Conservation (phyloP, 1,140 invertebrate species). For the Ceratosolen fusciceps region DNA sequence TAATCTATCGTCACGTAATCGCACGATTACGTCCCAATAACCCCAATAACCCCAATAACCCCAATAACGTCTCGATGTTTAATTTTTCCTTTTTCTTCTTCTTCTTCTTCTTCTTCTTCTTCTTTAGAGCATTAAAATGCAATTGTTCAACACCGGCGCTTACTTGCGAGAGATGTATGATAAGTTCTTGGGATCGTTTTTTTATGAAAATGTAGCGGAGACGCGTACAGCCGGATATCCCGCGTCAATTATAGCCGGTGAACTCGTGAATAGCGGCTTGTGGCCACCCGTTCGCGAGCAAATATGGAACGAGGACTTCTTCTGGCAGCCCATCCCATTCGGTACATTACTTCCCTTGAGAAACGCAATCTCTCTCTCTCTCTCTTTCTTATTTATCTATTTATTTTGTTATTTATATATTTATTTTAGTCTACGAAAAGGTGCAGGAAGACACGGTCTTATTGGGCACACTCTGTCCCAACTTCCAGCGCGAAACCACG, state of each 20-base stretch:
- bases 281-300: constrained; percentile 66
- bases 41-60: background rate
- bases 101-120: no score
- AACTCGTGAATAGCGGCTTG: constrained; percentile 73
- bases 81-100: no score
- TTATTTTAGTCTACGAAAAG: constrained; percentile 59
- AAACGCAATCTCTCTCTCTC: background rate
- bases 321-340: constrained; percentile 75
- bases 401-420: background rate
- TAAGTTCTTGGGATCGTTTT: constrained; percentile 56
- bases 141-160: constrained; percentile 60
- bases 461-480: constrained; percentile 61
- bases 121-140: constrained; percentile 56
- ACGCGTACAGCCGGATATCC: constrained; percentile 71
- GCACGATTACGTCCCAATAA: background rate
- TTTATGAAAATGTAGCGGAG: constrained; percentile 62
- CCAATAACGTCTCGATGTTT: no score
- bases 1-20: background rate
- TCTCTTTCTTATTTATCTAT: background rate
- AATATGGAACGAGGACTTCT: constrained; percentile 65
- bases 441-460: constrained; percentile 56
- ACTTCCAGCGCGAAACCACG: constrained; percentile 52
- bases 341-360: constrained; percentile 46
- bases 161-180: constrained; percentile 60
- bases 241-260: constrained; percentile 74